A percentile compares a stretch with the other conserved stretches of the same genome.
phyloP scores from a whole-genome alignment of 2,113 vertebrate species.

The Triplophysa dalaica region DNA sequence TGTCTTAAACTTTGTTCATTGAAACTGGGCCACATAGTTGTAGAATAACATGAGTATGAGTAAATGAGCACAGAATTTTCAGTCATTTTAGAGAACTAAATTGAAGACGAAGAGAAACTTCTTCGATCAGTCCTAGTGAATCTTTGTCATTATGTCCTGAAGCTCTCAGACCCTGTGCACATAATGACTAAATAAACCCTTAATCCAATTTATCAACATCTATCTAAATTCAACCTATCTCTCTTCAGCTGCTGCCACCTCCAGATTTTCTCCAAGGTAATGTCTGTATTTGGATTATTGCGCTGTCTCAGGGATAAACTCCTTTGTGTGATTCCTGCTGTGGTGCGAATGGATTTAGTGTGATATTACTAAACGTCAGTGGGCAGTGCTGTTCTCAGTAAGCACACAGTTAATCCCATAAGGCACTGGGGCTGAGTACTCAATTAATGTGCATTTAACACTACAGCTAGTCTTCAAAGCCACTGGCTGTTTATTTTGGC shows the following conservation, averaged over 20 bases:
- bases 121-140: background rate
- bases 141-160: background rate
- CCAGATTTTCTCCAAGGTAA: constrained; percentile 41
- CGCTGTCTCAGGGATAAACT: constrained; percentile 24
- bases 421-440: constrained; percentile 10
- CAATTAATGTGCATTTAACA: constrained; percentile 34
- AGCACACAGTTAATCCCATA: constrained; percentile 32
- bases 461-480: constrained; percentile 2
- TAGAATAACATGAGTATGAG: background rate
- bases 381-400: constrained; percentile 15
- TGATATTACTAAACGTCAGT: constrained; percentile 27
- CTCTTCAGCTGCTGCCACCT: background rate
- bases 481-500: background rate
- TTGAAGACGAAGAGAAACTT: background rate
- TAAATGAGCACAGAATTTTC: background rate
- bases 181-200: constrained; percentile 10
- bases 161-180: background rate
- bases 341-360: constrained; percentile 23
- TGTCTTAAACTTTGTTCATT: too few relatives aligned
- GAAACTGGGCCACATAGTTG: too few relatives aligned
- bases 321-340: constrained; percentile 31
- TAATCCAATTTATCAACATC: constrained; percentile 39
- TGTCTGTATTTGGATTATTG: constrained; percentile 44
- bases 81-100: background rate
- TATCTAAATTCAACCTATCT: background rate